Percentiles rank a stretch among this genome's conserved stretches.
Evolutionary conservation across 2,113 vertebrate genomes (phyloP).

Genomic region (Paramormyrops kingsleyae): DNA sequence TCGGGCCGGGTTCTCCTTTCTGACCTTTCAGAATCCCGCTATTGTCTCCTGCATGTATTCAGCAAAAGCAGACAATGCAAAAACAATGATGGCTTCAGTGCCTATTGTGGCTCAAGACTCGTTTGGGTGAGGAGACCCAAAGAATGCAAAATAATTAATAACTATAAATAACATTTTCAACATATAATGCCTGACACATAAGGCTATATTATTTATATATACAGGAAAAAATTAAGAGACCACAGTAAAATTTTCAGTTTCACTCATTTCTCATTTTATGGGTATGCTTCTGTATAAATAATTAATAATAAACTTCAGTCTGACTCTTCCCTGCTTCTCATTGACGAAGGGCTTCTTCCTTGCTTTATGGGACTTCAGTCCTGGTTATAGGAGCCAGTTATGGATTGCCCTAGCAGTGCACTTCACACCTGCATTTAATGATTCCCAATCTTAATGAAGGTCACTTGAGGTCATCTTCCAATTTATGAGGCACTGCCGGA

Average conservation of each 20-base stretch:
- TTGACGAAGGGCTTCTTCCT: not conserved
- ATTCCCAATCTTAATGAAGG: not conserved
- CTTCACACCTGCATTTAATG: not conserved
- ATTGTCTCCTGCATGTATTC: slow-evolving; percentile 33
- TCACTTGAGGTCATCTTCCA: not conserved
- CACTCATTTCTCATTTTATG: not conserved
- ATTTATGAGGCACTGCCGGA: not conserved
- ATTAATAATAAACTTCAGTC: not conserved
- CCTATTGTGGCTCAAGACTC: not conserved
- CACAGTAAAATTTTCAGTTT: not conserved
- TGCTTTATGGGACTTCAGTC: no score
- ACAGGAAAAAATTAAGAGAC: not conserved
- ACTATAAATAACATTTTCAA: not conserved
- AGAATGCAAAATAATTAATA: not conserved
- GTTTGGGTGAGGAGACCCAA: not conserved
- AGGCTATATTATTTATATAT: not conserved
- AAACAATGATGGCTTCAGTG: not conserved
- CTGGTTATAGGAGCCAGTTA: not conserved
- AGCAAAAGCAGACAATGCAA: not conserved
- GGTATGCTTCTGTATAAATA: not conserved
- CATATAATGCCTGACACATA: not conserved
- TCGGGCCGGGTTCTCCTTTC: slow-evolving; percentile 49
- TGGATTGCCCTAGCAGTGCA: not conserved
- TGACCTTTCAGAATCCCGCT: slow-evolving; percentile 41
- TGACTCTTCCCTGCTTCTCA: not conserved